phyloP scores from a whole-genome alignment of 2,113 vertebrate genomes.

The Pelvicachromis taeniatus region DNA sequence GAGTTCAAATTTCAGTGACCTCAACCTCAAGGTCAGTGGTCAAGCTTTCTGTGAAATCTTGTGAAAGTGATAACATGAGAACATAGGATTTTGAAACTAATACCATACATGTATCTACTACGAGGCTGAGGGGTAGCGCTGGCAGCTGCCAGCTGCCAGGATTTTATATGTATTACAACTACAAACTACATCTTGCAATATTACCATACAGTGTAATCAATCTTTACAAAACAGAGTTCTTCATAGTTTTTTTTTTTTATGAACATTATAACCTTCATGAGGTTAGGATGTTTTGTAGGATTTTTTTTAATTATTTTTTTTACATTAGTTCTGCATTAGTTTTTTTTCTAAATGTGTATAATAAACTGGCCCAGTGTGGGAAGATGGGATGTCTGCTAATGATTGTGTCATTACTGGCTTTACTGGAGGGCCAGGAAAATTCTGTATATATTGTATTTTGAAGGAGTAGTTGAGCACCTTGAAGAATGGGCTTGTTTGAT shows the following conservation, averaged over 20 bases:
- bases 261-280: too few species aligned
- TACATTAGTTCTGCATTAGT: background rate
- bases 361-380: background rate
- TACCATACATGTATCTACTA: background rate
- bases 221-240: too few species aligned
- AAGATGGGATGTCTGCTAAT: background rate
- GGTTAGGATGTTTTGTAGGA: too few species aligned
- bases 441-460: background rate
- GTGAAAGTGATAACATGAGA: background rate
- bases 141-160: too few species aligned
- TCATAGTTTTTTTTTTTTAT: too few species aligned
- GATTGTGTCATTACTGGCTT: background rate
- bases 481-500: background rate
- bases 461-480: background rate
- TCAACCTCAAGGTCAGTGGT: background rate
- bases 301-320: too few species aligned
- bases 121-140: background rate
- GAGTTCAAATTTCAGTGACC: background rate
- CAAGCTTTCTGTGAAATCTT: background rate
- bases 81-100: background rate
- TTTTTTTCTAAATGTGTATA: background rate
- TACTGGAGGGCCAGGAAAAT: background rate
- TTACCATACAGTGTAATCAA: too few species aligned
- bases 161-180: background rate
- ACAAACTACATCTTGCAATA: too few species aligned